A percentile compares a stretch with the other conserved stretches of the same genome.
Evolutionary conservation across 2,113 vertebrate species (phyloP).

Genomic region (Chauna torquata): DNA sequence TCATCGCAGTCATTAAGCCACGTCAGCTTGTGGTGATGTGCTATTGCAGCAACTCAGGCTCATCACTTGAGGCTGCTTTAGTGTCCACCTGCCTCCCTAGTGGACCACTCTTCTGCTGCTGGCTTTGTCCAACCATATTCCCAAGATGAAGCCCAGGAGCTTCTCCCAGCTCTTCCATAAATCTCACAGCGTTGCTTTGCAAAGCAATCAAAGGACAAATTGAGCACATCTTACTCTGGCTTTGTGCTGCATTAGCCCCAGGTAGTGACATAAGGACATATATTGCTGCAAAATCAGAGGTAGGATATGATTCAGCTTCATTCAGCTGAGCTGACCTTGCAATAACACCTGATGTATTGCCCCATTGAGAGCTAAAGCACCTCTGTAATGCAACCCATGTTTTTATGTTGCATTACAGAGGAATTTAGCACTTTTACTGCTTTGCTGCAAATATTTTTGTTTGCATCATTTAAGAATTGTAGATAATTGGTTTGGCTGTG

Average conservation of each 20-base stretch:
- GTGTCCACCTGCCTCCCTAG: not conserved
- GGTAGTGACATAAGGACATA: not conserved
- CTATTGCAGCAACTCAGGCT: not conserved
- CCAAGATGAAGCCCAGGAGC: not conserved
- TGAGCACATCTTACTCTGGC: not conserved
- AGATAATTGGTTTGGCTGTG: constrained; percentile 31
- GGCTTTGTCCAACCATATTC: not conserved
- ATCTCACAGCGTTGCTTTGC: not conserved
- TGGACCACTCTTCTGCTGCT: not conserved
- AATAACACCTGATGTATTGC: not conserved
- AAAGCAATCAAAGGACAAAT: not conserved
- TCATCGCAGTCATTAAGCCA: rapidly evolving
- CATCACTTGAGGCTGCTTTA: not conserved
- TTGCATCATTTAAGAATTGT: constrained; percentile 10
- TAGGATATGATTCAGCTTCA: not conserved
- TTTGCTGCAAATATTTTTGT: constrained; percentile 22
- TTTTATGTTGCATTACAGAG: constrained; percentile 1
- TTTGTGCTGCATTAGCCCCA: not conserved
- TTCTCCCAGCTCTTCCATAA: not conserved
- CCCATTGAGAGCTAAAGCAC: not conserved
- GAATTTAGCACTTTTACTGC: not conserved
- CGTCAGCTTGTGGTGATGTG: not conserved
- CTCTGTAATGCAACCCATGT: not conserved
- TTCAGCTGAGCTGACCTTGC: constrained; percentile 6
- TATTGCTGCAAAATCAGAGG: not conserved